Conservation (phyloP, 1,140 invertebrate species). For the Drosophila bipectinata region DNA sequence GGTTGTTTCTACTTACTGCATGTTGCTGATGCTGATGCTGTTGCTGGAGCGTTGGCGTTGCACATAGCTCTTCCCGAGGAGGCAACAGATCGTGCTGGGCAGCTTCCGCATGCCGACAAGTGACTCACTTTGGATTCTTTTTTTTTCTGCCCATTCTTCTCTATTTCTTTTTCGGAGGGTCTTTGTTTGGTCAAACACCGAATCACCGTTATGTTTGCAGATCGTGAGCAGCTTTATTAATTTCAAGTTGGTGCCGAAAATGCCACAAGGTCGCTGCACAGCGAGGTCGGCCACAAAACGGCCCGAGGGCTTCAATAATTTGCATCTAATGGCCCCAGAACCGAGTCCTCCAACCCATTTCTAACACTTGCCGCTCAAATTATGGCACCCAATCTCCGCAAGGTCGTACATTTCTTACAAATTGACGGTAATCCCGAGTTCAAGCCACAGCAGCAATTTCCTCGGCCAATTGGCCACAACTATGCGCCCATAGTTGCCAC, state of each 20-base stretch:
- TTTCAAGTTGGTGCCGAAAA: constrained; percentile 35
- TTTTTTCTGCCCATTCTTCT: constrained; percentile 13
- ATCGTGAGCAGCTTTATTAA: constrained; percentile 72
- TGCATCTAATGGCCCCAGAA: constrained; percentile 18
- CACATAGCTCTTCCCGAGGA: constrained; percentile 8
- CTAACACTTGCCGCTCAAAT: constrained; percentile 28
- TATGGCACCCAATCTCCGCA: constrained; percentile 31
- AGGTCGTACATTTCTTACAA: constrained; percentile 64
- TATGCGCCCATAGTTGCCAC: constrained; percentile 44
- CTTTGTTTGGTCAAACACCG: constrained; percentile 57
- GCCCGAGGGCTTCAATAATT: constrained; percentile 22
- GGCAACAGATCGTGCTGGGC: constrained; percentile 55
- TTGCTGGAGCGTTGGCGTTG: constrained; percentile 56
- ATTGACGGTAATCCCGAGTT: constrained; percentile 39
- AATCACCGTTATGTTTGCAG: constrained; percentile 67
- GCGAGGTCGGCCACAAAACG: constrained; percentile 31
- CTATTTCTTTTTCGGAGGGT: constrained; percentile 13
- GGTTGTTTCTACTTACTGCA: constrained; percentile 3
- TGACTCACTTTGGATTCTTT: constrained; percentile 55
- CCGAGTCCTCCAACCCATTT: constrained; percentile 11
- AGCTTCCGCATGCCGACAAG: constrained; percentile 77
- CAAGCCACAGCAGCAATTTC: constrained; percentile 69
- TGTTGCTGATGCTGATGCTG: neutral
- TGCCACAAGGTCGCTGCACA: constrained; percentile 31
- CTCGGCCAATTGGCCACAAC: constrained; percentile 61